phyloP scores from a whole-genome alignment of 2,888 invertebrate genomes.

The Yponomeuta cagnagella region DNA sequence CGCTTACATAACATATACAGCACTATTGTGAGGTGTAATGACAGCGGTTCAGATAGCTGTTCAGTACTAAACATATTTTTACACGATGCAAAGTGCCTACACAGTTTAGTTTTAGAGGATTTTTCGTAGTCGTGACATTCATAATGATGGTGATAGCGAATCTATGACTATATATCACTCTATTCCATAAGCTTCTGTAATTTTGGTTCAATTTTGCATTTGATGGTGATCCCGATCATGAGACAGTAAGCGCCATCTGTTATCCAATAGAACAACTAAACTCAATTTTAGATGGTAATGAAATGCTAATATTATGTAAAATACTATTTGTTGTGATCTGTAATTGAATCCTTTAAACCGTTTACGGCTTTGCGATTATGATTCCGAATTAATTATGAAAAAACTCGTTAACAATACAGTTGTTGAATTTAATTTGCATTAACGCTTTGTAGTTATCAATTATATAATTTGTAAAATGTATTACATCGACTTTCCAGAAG shows the following conservation, averaged over 20 bases:
- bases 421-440: neutral
- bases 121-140: too few relatives aligned
- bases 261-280: conserved; percentile 41
- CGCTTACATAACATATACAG: too few relatives aligned
- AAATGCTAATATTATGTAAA: conserved; percentile 14
- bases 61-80: too few relatives aligned
- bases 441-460: neutral
- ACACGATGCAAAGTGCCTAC: too few relatives aligned
- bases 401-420: neutral
- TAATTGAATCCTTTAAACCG: conserved; percentile 2
- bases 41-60: too few relatives aligned
- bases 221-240: neutral
- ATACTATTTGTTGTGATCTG: conserved; percentile 14
- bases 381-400: conserved; percentile 2
- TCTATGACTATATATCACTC: too few relatives aligned
- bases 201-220: too few relatives aligned
- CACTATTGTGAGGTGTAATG: too few relatives aligned
- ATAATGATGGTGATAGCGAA: too few relatives aligned
- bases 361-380: neutral
- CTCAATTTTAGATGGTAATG: conserved; percentile 7
- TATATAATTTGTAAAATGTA: neutral
- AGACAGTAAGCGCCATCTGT: conserved; percentile 45
- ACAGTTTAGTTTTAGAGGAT: too few relatives aligned
- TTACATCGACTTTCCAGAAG: neutral
- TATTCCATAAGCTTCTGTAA: too few relatives aligned